Base-by-base conservation (phyloP, 2,797 vertebrate species). In the Etheostoma nigrum region DNA sequence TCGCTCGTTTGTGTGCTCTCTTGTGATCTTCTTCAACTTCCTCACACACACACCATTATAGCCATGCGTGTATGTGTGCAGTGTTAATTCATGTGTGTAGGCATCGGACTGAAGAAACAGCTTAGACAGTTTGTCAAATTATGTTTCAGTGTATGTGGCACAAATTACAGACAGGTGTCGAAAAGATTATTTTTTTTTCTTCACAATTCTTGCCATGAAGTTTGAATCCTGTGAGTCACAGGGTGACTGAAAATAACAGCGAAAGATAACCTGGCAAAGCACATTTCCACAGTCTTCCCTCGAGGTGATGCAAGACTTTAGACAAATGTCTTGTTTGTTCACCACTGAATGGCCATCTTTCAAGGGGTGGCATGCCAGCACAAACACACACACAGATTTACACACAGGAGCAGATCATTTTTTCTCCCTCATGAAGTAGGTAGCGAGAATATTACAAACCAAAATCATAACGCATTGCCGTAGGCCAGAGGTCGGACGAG, bases 291-390 rank as follows among this genome's bases (percentile, higher is more conserved):
- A 66, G 83, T 90, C 81, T 87, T 88, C 90, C 88, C 92, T 90
- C 70, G 80, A 93, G 93, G 91, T 91, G 90, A 93, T 92, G 90
- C 91, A 93, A 91, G 91, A 89, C 89, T 92, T 92, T 87, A 91
- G 92, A 93, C 92, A 93, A 92, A 93, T 93, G 92, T 93, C 91
- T 92, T 93, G 92, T 94, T 93, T 94, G 92, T 93, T 94, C 90
- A 91, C 88, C 88, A 82, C 78, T 89, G 93, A 91, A 89, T 82
- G 91, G 90, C 90, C 93, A 92, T 94, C 89, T 88, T 93, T 93
- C 92, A 93, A 88, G 55, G 36, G 73, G 79, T 90, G 89, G 85
- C 81, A 87, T 89, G 88, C 88, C 86, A 85, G 74, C 72, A 67
- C 79, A 77, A 42, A 79, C 78, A 65, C 78, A 79, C 74, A 71